These are phyloP conservation scores for Dermatophagoides farinae DNA, from an alignment of 1,140 invertebrate genomes.

Conservation along the genomic window DNA sequence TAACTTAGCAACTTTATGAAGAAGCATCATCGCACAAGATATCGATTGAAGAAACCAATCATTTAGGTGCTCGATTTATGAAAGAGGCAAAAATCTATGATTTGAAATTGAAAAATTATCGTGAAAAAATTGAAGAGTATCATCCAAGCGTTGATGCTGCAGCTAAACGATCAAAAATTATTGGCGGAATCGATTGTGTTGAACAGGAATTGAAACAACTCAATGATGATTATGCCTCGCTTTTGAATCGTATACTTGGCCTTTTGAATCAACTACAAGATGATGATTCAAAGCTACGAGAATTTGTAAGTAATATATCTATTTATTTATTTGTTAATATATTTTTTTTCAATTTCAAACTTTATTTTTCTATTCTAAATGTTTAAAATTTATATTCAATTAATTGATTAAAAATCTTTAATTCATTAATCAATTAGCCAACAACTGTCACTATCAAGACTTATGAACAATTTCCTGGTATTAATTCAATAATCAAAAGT, in stretches of 20 bases:
- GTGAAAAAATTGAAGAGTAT: conserved; percentile 61
- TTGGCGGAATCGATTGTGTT: conserved; percentile 49
- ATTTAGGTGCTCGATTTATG: conserved; percentile 79
- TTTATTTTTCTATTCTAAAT: background rate
- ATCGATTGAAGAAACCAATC: conserved; percentile 82
- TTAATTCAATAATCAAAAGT: background rate
- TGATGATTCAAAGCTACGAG: conserved; percentile 35
- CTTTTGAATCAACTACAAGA: conserved; percentile 37
- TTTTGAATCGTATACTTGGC: conserved; percentile 48
- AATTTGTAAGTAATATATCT: background rate
- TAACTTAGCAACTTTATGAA: conserved; percentile 64
- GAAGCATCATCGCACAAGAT: conserved; percentile 67
- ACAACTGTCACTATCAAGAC: no score
- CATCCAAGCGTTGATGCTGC: conserved; percentile 45
- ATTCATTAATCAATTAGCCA: no score
- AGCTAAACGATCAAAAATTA: conserved; percentile 25
- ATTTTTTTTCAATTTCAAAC: background rate
- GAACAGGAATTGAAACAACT: conserved; percentile 62
- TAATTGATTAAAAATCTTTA: background rate
- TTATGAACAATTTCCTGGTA: no score
- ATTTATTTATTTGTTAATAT: background rate
- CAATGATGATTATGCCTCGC: conserved; percentile 50
- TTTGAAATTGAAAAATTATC: conserved; percentile 60
- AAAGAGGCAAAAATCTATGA: conserved; percentile 92
- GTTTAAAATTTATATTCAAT: background rate